Conservation (phyloP, 1,140 invertebrate species). For the Lamellibrachia luymesi region DNA sequence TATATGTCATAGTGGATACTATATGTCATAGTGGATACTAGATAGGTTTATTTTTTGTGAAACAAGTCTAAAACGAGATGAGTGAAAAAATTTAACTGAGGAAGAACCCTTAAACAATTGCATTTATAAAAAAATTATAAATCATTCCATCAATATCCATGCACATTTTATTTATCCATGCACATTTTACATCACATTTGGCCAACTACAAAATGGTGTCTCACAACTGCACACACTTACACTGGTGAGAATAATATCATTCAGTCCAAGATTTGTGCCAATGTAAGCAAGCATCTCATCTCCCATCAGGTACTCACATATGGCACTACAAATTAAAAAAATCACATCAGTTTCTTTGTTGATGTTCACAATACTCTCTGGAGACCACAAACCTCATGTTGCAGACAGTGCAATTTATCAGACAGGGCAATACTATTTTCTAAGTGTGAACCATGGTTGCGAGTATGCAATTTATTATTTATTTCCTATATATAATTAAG, state of each 20-base stretch:
- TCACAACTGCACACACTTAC: conserved; percentile 59
- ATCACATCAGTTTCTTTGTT: background rate
- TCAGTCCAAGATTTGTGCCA: conserved; percentile 72
- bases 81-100: too few species aligned
- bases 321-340: conserved; percentile 37
- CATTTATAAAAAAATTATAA: background rate
- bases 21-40: too few species aligned
- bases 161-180: background rate
- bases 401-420: too few species aligned
- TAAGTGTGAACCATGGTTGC: too few species aligned
- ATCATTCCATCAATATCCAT: background rate
- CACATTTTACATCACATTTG: background rate
- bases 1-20: too few species aligned
- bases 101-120: background rate
- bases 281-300: conserved; percentile 70
- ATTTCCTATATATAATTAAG: too few species aligned
- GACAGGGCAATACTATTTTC: too few species aligned
- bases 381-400: background rate
- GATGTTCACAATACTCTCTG: background rate
- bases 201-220: conserved; percentile 13
- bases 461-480: too few species aligned
- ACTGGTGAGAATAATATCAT: conserved; percentile 74
- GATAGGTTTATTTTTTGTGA: too few species aligned
- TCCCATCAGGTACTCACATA: conserved; percentile 69
- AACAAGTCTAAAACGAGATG: too few species aligned